Evolutionary conservation across 1,140 invertebrate species (phyloP), one percentile per base, ranked within the genome.

Genomic region (Latrodectus geometricus): DNA sequence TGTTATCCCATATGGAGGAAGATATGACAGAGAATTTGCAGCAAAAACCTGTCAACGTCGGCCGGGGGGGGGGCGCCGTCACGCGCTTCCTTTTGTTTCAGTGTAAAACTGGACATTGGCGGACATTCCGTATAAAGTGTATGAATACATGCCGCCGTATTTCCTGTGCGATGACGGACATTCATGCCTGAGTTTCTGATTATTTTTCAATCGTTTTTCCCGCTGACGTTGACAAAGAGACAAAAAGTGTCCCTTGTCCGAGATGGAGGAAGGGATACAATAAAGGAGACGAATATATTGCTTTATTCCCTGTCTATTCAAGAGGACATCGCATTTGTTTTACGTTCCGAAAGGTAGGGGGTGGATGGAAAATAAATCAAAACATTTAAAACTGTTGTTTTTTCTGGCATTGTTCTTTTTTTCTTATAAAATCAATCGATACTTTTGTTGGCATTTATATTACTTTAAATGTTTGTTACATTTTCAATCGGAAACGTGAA

Each of bases 71-170:
- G n/a, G n/a, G n/a, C n/a, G n/a, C n/a, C n/a, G n/a, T n/a, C n/a
- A n/a, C n/a, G 70, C 80, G 52, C 69, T 23, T 52, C 21, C 48
- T 48, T 48, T 65, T 61, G 48, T 82, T 74, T 82, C 80, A 82
- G 74, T 82, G 80, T 82, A 82, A 82, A 82, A 74, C 80, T 74
- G 80, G 80, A 82, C 80, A 82, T 21, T n/a, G 17, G 74, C 80
- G 78, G 78, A 80, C 78, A 80, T 80, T 80, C 69, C 65, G 78
- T 69, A 82, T 82, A 82, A 82, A 82, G 68, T 82, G 54, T 82
- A 82, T 82, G 80, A 82, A 82, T 82, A 82, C 69, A 82, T 82
- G 80, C 70, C 70, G 50, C 80, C 80, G 80, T 73, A 82, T 82
- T 82, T 82, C 80, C 20, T 8, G 20, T 21, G 21, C n/a, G 4